A percentile compares a stretch with the other conserved stretches of the same genome.
Evolutionary conservation across 1,140 invertebrate genomes (phyloP).

Genomic region (Microplitis mediator): DNA sequence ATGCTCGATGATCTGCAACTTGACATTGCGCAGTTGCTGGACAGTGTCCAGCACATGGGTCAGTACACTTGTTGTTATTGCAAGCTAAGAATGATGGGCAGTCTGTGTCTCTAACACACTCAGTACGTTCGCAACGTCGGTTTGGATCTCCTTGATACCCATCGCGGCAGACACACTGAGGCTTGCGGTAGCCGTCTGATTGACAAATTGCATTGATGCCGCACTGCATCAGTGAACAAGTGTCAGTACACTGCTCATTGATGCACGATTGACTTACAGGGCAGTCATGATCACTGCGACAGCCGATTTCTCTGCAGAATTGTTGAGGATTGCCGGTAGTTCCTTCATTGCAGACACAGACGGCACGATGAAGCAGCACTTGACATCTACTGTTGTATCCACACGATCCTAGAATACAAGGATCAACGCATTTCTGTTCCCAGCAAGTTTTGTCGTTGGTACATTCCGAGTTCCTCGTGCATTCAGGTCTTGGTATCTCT

Average conservation of each 20-base stretch:
- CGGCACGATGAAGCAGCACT: constrained; percentile 79
- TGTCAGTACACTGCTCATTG: constrained; percentile 81
- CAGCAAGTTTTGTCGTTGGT: constrained; percentile 83
- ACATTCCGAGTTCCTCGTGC: constrained; percentile 80
- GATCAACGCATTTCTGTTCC: constrained; percentile 76
- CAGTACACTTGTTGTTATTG: constrained; percentile 73
- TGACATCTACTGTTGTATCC: constrained; percentile 82
- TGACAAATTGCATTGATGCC: constrained; percentile 81
- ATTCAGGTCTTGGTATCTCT: constrained; percentile 73
- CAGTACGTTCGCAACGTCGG: constrained; percentile 75
- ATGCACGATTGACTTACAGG: constrained; percentile 81
- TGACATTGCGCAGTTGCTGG: constrained; percentile 74
- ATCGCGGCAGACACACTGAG: constrained; percentile 79
- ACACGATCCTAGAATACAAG: constrained; percentile 76
- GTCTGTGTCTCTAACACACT: constrained; percentile 76
- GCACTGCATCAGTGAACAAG: constrained; percentile 80
- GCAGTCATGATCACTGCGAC: constrained; percentile 84
- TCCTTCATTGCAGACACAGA: constrained; percentile 83
- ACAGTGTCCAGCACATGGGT: constrained; percentile 74
- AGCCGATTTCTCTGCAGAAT: constrained; percentile 82
- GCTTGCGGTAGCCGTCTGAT: constrained; percentile 72
- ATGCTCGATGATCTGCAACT: constrained; percentile 76
- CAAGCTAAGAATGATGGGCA: constrained; percentile 79
- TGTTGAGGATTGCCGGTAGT: constrained; percentile 84
- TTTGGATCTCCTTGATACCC: constrained; percentile 78